Base-by-base conservation (phyloP, 2,797 vertebrate genomes). In the Bradypodion pumilum region DNA sequence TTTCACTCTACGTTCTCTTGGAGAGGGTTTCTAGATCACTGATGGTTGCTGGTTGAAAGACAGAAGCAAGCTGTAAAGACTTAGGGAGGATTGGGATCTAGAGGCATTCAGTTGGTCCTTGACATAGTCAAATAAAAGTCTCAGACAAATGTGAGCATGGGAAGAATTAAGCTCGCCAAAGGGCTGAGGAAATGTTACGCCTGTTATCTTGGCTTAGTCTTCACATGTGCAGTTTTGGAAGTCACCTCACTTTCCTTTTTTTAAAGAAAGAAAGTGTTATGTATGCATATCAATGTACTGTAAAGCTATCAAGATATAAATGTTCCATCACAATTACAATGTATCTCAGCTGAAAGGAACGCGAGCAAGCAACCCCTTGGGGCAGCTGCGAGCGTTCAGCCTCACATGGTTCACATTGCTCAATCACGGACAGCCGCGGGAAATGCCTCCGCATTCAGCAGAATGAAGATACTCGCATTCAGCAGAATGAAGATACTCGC, bases 161-260 rank as follows among this genome's bases (percentile, higher is more conserved):
- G 56, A 29, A 56, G 78, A 83, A 70, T 52, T 12, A 72, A 74
- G 40, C 35, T 69, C 25, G n/a, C n/a, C 3, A 66, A 70, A 46
- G 46, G 35, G 70, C 32, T 29, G 6, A 81, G 29, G 70, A 63
- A 81, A 70, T 73, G 65, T 2, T 44, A 2, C 23, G 1, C 9
- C 72, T 76, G 56, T 46, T 73, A 19, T 80, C 65, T 81, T 32
- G 8, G 63, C 74, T 27, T 42, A n/a, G 44, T 29, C 40, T 62
- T 62, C n/a, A 1, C 15, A 56, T 72, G 66, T 82, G 21, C 7
- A 42, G 0, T 37, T 52, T 84, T 37, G 74, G 46, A 77, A 9
- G 62, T 83, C 72, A 42, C 4, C 75, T 86, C 68, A 52, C 9
- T 77, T 75, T 46, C 74, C 32, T 75, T 32, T 8, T 88, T 83